Base-by-base conservation (phyloP, 1,140 invertebrate genomes). In the Hestina assimilis region DNA sequence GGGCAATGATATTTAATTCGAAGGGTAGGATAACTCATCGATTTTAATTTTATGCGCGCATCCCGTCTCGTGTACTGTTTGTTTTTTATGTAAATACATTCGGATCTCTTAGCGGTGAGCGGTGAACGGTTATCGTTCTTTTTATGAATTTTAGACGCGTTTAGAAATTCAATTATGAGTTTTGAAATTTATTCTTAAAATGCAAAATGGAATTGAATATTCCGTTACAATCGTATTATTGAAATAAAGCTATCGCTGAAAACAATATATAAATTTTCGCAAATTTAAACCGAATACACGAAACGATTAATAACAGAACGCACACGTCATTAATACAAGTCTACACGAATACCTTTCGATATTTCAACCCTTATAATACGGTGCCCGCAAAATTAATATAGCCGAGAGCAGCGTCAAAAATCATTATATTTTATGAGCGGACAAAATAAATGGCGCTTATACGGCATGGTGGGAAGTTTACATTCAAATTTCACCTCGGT, bases 31-130 rank as follows among this genome's bases (percentile, higher is more conserved):
- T 70, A 77, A 76, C 79, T 79, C 75, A 85, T 87, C 84, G 82
- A 84, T 87, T 85, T 85, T 84, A 87, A 87, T 86, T 83, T 87
- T 85, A 85, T 87, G 82, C 84, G 71, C 81, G 74, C 82, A 79
- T 83, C 79, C 77, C 78, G 75, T 87, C 84, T 84, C 80, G 55
- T 74, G 69, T 73, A 65, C 77, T 83, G 84, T 85, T 83, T 84
- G 80, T 79, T 85, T 87, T 87, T 87, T 85, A 87, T 87, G 84
- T 83, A 85, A 87, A 87, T 87, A 83, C 56, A 58, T 68, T 71
- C 62, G 57, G 72, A 78, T 73, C 79, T 81, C 75, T 83, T 78
- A 74, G 69, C 70, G 76, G 69, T 65, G 76, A 77, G 72, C 70
- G 70, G 69, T 65, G 76, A 77, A 71, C 70, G 70, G 75, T 84